phyloP scores from a whole-genome alignment of 2,888 invertebrate species.

The Autographa pulchrina region DNA sequence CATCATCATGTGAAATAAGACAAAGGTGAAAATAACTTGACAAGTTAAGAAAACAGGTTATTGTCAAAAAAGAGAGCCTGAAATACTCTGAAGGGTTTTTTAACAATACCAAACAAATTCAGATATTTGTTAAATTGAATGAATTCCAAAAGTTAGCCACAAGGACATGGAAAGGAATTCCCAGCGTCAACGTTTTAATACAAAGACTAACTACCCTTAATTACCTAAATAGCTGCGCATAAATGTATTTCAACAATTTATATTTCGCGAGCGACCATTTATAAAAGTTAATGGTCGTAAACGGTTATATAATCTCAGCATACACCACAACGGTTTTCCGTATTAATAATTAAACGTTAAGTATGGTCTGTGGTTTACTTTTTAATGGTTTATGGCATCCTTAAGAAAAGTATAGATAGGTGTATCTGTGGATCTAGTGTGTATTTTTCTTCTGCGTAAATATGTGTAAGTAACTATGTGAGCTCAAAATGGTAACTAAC shows the following conservation, averaged over 20 bases:
- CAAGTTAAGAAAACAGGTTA: too few species aligned
- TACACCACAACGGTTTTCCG: conserved; percentile 1
- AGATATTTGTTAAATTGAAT: too few species aligned
- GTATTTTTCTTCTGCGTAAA: too few species aligned
- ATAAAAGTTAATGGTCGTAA: conserved; percentile 16
- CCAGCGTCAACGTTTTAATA: background rate
- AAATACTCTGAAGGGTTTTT: too few species aligned
- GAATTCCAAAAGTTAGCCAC: background rate
- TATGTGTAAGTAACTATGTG: too few species aligned
- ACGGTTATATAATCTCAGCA: conserved; percentile 5
- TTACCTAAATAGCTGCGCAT: conserved; percentile 15
- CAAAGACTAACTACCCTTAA: conserved; percentile 14
- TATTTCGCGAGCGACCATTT: conserved; percentile 20
- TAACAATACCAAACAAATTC: too few species aligned
- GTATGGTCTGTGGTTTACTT: background rate
- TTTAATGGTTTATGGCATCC: background rate
- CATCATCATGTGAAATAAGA: too few species aligned
- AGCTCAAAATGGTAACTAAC: too few species aligned
- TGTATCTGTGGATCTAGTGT: too few species aligned
- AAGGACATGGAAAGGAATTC: background rate
- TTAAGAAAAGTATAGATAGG: background rate
- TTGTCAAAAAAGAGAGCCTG: background rate
- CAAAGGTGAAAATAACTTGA: too few species aligned
- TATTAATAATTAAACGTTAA: conserved; percentile 4
- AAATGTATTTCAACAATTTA: conserved; percentile 24